Evolutionary conservation across 1,140 invertebrate genomes (phyloP), one percentile per base, ranked within the genome.

Genomic region (Lepidostoma basale): DNA sequence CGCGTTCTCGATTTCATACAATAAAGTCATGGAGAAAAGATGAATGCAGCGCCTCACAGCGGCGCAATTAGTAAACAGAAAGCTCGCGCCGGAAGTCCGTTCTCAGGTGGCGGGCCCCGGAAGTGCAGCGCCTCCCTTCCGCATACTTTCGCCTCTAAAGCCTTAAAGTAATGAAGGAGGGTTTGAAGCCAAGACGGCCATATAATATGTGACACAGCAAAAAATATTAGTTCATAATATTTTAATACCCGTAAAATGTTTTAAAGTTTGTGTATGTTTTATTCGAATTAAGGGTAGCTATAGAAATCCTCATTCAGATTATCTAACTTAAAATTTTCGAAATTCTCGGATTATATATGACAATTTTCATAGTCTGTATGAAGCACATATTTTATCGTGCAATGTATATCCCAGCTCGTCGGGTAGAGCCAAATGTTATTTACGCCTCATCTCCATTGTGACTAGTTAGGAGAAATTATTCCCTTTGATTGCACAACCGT

Each of bases 51-150:
- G 26, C 26, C 28, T 26, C 49, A 8, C 20, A 42, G 49, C 52
- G 49, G 62, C 39, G 60, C 67, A 69, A 69, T 69, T 69, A 69
- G 67, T 58, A 69, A 67, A 59, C 52, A 59, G 52, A 65, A 54
- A 49, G 54, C 64, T 23, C 54, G 47, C 47, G 52, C 39, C 64
- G 64, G 64, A 67, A 59, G 54, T 67, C 54, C 64, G 64, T 23
- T 40, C 52, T 45, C 63, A 58, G 63, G 64, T 49, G 25, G 54
- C 54, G 39, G 56, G 49, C 22, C 18, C 16, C 14, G 33, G 47
- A 54, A 39, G 14, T 10, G n/a, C 47, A 1, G 28, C 22, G 39
- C 62, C 42, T 2, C 40, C 10, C 40, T 47, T 6, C 26, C 26
- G n/a, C 60, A 18, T 12, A 9, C 20, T 10, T 23, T 20, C 23